Evolutionary conservation across 1,140 invertebrate species (phyloP).

Genomic region (Euborellia annulipes): DNA sequence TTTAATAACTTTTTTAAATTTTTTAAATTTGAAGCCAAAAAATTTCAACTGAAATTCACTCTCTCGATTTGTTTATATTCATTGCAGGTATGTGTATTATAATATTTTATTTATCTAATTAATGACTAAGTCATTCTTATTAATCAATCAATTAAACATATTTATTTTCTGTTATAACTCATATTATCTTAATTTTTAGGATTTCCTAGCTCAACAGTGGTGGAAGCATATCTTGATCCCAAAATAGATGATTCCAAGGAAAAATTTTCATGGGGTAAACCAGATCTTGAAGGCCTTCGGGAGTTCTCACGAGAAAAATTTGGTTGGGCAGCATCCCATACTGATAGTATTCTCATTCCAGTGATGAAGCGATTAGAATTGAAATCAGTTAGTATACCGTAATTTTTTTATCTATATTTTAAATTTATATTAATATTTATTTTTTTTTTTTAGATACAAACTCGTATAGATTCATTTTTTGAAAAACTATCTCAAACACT

Average conservation of each 20-base stretch:
- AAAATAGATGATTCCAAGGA: conserved; percentile 74
- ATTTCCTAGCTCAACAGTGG: conserved; percentile 58
- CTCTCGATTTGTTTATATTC: no score
- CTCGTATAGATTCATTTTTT: conserved; percentile 56
- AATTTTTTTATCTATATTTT: conserved; percentile 2
- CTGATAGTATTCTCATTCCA: conserved; percentile 69
- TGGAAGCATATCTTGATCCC: conserved; percentile 81
- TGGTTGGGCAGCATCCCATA: conserved; percentile 75
- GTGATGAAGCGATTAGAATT: conserved; percentile 54
- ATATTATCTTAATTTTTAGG: no score
- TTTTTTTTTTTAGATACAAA: conserved; percentile 35
- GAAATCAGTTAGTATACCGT: conserved; percentile 1
- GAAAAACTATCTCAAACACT: conserved; percentile 30
- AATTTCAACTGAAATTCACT: no score
- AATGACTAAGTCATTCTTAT: no score
- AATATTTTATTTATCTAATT: no score
- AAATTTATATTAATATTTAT: conserved; percentile 4
- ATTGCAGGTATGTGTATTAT: no score
- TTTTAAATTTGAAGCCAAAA: no score
- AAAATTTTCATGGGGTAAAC: conserved; percentile 72
- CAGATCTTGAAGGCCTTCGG: conserved; percentile 61
- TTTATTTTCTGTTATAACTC: no score
- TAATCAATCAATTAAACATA: no score
- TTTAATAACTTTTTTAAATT: no score
- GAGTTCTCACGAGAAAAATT: conserved; percentile 68